Conservation (phyloP, 2,113 vertebrate species). For the Pangasianodon hypophthalmus region DNA sequence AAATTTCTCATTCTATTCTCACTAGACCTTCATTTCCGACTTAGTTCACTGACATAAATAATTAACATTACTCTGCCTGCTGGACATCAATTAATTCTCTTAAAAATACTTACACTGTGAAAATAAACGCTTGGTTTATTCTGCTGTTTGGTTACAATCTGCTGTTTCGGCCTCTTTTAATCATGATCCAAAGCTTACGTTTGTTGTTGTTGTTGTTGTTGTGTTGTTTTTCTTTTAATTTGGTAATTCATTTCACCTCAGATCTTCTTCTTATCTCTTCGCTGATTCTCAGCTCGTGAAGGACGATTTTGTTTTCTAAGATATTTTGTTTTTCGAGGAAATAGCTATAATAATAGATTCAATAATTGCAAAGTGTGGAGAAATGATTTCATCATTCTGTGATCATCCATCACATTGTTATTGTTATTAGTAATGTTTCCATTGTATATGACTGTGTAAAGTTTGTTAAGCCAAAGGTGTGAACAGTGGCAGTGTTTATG, state of each 20-base stretch:
- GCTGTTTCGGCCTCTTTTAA: not conserved
- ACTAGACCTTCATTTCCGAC: not conserved
- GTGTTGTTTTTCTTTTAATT: not conserved
- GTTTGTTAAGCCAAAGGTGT: no score
- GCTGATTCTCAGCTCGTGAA: not conserved
- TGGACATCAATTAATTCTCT: slow-evolving; percentile 4
- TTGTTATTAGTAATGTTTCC: no score
- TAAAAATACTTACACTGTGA: not conserved
- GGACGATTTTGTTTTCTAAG: no score
- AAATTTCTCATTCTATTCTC: not conserved
- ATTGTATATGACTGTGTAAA: no score
- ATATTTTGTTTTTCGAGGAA: no score
- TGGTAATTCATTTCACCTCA: not conserved
- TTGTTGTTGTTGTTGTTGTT: not conserved
- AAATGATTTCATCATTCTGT: no score
- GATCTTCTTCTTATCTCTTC: not conserved
- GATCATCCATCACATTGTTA: no score
- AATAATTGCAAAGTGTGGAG: no score
- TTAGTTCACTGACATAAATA: slow-evolving; percentile 33
- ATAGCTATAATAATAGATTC: no score
- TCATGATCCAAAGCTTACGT: not conserved
- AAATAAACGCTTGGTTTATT: not conserved
- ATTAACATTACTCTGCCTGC: slow-evolving; percentile 21
- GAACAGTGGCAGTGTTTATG: no score
- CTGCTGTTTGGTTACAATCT: not conserved